These are phyloP conservation scores for Gastrophryne carolinensis DNA, from an alignment of 2,797 vertebrate genomes.

Conservation along the genomic window DNA sequence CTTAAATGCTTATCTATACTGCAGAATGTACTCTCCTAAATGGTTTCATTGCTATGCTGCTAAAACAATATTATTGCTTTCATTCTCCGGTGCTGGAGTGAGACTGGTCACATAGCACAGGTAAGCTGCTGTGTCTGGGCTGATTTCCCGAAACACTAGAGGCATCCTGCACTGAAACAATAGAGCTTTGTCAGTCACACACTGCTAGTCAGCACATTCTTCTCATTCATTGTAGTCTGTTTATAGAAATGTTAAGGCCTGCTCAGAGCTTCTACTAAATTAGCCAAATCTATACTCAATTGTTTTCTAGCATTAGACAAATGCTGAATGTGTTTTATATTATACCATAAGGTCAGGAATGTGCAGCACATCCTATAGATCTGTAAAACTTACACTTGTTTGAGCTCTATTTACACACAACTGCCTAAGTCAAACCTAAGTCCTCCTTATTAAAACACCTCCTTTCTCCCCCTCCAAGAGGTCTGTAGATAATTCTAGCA, in stretches of 20 bases:
- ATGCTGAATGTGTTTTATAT: constrained; percentile 60
- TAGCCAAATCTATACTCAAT: constrained; percentile 55
- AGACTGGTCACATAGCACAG: constrained; percentile 74
- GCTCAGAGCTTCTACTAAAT: constrained; percentile 55
- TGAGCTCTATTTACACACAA: no score
- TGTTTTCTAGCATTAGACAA: constrained; percentile 57
- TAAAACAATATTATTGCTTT: constrained; percentile 68
- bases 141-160: constrained; percentile 73
- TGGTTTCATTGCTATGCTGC: constrained; percentile 59
- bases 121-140: constrained; percentile 77
- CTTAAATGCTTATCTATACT: neutral
- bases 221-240: constrained; percentile 55
- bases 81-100: constrained; percentile 72
- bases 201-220: constrained; percentile 69
- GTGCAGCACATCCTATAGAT: constrained; percentile 1
- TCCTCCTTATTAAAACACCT: no score
- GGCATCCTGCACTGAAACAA: constrained; percentile 78
- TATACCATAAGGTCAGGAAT: constrained; percentile 29
- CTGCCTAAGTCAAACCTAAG: no score
- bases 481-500: no score
- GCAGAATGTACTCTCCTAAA: neutral
- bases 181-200: constrained; percentile 79
- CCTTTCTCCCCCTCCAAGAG: no score
- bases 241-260: constrained; percentile 56
- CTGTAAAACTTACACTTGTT: no score